Evolutionary conservation across 2,888 invertebrate genomes (phyloP).

Genomic region (Eilema caniola): DNA sequence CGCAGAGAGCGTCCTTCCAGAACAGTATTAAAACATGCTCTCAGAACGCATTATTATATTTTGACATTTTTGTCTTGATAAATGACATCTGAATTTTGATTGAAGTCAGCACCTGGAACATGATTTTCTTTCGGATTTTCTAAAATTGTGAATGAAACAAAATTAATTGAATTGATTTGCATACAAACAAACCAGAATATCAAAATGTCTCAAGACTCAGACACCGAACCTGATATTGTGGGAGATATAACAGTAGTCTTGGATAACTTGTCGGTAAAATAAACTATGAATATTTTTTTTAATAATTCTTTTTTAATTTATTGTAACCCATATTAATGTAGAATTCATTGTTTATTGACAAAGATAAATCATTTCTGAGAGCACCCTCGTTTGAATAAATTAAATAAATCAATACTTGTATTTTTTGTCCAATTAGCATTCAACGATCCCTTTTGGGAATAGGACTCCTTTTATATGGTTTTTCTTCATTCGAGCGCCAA

Average conservation of each 20-base stretch:
- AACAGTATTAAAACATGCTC: too few species aligned
- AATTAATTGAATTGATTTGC: background rate
- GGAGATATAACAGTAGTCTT: conserved; percentile 70
- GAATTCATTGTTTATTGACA: background rate
- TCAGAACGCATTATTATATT: too few species aligned
- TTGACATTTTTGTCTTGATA: too few species aligned
- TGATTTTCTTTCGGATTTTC: too few species aligned
- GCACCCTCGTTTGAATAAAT: too few species aligned
- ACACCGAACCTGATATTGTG: conserved; percentile 64
- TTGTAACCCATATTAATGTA: background rate
- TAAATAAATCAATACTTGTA: background rate
- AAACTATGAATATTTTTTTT: conserved; percentile 21
- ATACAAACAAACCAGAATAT: background rate
- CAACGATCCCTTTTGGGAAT: too few species aligned
- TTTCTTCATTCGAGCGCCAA: too few species aligned
- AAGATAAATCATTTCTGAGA: background rate
- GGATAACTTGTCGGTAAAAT: conserved; percentile 67
- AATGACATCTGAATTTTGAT: background rate
- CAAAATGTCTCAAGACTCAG: conserved; percentile 65
- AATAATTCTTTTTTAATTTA: background rate
- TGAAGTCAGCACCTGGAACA: too few species aligned
- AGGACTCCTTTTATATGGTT: too few species aligned
- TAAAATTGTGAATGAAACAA: background rate
- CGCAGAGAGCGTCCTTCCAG: too few species aligned
- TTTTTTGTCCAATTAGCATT: background rate